Percentiles rank a stretch among this genome's conserved stretches.
phyloP scores from a whole-genome alignment of 2,888 invertebrate genomes.

The Caenorhabditis parvicauda region DNA sequence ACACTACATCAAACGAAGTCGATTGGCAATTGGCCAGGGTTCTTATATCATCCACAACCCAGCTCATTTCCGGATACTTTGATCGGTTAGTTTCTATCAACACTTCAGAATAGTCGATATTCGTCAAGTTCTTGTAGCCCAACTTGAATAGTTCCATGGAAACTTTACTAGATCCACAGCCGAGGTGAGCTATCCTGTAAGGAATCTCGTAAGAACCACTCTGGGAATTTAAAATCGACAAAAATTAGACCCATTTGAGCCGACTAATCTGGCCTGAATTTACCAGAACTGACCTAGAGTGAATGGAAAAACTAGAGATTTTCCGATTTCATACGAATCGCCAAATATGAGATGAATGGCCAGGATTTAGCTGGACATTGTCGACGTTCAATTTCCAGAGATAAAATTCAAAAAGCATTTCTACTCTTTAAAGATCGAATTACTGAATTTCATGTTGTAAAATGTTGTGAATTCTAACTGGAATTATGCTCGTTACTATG shows the following conservation, averaged over 20 bases:
- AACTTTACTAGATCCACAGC: slow-evolving; percentile 66
- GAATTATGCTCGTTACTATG: no score
- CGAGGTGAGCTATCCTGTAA: slow-evolving; percentile 59
- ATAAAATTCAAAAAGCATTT: no score
- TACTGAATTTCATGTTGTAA: no score
- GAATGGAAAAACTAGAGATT: no score
- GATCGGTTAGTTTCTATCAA: slow-evolving; percentile 18
- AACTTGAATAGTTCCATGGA: slow-evolving; percentile 64
- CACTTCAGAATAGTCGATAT: slow-evolving; percentile 65
- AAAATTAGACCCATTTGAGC: background rate
- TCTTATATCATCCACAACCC: slow-evolving; percentile 65
- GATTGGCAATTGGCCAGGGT: slow-evolving; percentile 51
- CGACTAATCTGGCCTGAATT: background rate
- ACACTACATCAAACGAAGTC: slow-evolving; percentile 64
- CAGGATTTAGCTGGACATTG: no score
- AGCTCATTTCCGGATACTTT: slow-evolving; percentile 62
- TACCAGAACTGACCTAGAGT: slow-evolving; percentile 3
- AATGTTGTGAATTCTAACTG: no score
- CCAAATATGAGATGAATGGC: no score
- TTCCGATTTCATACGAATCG: no score
- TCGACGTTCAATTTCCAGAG: no score
- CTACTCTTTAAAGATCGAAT: no score
- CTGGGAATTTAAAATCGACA: background rate
- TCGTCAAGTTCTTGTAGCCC: slow-evolving; percentile 64
- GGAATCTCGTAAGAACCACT: background rate